Evolutionary conservation across 2,113 vertebrate genomes (phyloP).

Genomic region (Oceanodroma tethys): DNA sequence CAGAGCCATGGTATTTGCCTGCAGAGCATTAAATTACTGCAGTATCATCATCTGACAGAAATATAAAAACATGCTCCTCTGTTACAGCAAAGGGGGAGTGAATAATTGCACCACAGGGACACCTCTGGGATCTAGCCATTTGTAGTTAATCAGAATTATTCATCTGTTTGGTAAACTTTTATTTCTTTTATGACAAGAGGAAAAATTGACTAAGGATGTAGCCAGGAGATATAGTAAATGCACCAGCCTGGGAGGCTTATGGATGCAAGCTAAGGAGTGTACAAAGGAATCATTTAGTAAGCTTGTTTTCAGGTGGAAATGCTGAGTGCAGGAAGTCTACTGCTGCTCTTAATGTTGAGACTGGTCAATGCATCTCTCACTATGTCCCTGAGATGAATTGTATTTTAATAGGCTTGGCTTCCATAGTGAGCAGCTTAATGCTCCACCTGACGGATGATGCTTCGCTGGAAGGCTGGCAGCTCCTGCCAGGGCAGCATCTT

Average conservation of each 20-base stretch:
- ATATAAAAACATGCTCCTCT: background rate
- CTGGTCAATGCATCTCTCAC: constrained; percentile 20
- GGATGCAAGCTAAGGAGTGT: background rate
- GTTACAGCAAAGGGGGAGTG: background rate
- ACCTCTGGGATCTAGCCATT: constrained; percentile 31
- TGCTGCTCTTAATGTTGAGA: constrained; percentile 13
- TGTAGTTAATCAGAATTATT: constrained; percentile 62
- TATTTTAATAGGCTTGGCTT: constrained; percentile 62
- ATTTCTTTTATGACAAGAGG: constrained; percentile 53
- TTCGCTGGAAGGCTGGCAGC: constrained; percentile 27
- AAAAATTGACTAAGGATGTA: constrained; percentile 26
- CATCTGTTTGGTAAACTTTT: constrained; percentile 58
- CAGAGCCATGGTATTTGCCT: background rate
- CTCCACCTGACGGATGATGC: background rate
- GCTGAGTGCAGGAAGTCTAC: constrained; percentile 50
- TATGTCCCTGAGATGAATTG: constrained; percentile 23
- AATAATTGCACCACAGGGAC: background rate
- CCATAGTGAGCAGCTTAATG: constrained; percentile 28
- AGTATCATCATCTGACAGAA: background rate
- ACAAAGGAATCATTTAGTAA: constrained; percentile 33
- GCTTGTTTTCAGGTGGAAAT: constrained; percentile 46
- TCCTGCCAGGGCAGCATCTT: constrained; percentile 46
- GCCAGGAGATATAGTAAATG: constrained; percentile 18
- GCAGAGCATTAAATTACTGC: background rate
- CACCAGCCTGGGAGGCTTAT: background rate